Percentiles rank a stretch among this genome's conserved stretches.
Conservation (phyloP, 1,140 invertebrate genomes). For the Dufourea novaeangliae region DNA sequence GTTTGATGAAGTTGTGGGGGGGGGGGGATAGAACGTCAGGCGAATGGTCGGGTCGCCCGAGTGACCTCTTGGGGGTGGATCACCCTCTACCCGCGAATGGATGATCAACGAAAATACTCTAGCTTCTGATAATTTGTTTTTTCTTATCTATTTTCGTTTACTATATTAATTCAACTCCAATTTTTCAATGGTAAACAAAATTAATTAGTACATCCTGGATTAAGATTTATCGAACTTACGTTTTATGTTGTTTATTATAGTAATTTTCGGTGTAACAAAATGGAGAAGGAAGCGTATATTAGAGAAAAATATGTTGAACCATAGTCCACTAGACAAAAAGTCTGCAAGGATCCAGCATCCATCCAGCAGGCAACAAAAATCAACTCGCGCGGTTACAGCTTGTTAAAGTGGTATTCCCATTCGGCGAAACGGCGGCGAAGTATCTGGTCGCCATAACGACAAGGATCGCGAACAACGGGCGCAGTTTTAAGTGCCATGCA, state of each 20-base stretch:
- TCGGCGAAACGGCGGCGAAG: slow-evolving; percentile 3
- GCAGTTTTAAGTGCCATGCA: slow-evolving; percentile 25
- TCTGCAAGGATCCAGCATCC: neutral
- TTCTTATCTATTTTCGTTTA: neutral
- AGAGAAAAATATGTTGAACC: too few species aligned
- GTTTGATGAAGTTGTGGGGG: neutral
- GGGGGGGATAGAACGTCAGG: neutral
- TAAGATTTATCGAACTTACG: too few species aligned
- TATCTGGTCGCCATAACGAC: slow-evolving; percentile 12
- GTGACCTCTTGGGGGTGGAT: neutral
- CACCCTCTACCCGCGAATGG: neutral
- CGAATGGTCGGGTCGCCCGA: neutral
- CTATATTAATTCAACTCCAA: too few species aligned
- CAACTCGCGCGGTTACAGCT: slow-evolving; percentile 5
- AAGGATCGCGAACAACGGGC: slow-evolving; percentile 17
- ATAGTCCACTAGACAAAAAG: too few species aligned
- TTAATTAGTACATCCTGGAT: too few species aligned
- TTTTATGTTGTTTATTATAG: too few species aligned
- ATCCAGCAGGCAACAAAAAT: slow-evolving; percentile 1
- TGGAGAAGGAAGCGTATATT: too few species aligned
- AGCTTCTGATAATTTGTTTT: neutral
- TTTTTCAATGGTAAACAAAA: too few species aligned
- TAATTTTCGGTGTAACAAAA: too few species aligned
- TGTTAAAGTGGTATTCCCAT: slow-evolving; percentile 24
- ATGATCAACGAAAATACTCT: neutral